These are phyloP conservation scores for Willisornis vidua DNA, from an alignment of 2,113 vertebrate genomes.

Conservation along the genomic window DNA sequence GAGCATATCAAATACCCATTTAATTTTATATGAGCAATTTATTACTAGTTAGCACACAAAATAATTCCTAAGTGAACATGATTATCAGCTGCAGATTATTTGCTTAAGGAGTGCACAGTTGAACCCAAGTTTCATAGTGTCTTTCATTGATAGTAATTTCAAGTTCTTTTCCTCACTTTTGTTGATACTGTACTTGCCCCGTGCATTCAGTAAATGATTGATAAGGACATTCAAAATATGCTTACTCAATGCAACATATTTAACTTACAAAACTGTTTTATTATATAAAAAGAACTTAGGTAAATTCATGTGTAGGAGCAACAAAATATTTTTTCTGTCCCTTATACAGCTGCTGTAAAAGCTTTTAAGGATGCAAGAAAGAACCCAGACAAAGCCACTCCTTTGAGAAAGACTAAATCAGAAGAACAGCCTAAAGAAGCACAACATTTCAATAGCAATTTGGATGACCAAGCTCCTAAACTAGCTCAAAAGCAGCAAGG, in stretches of 20 bases:
- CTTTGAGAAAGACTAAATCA: constrained; percentile 25
- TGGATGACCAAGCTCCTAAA: not conserved
- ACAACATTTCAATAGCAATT: not conserved
- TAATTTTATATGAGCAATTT: not conserved
- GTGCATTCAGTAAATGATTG: not conserved
- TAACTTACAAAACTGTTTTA: not conserved
- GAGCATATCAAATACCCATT: not conserved
- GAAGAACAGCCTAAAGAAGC: constrained; percentile 29
- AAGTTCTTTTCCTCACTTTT: not conserved
- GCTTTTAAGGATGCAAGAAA: constrained; percentile 87
- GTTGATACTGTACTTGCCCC: not conserved
- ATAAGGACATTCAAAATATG: not conserved
- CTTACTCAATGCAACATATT: not conserved
- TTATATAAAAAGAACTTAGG: not conserved
- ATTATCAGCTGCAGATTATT: not conserved
- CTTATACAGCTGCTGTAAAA: constrained; percentile 79
- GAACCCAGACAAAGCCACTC: constrained; percentile 21
- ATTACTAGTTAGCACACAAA: not conserved
- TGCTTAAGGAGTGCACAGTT: not conserved
- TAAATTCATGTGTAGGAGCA: not conserved
- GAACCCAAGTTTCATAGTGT: not conserved
- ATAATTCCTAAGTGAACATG: not conserved
- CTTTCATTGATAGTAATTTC: not conserved
- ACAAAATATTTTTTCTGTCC: not conserved
- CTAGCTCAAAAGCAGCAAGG: not conserved